A percentile compares a stretch with the other conserved stretches of the same genome.
These are phyloP conservation scores for Elachura formosa DNA, from an alignment of 2,113 vertebrate genomes.

Conservation along the genomic window DNA sequence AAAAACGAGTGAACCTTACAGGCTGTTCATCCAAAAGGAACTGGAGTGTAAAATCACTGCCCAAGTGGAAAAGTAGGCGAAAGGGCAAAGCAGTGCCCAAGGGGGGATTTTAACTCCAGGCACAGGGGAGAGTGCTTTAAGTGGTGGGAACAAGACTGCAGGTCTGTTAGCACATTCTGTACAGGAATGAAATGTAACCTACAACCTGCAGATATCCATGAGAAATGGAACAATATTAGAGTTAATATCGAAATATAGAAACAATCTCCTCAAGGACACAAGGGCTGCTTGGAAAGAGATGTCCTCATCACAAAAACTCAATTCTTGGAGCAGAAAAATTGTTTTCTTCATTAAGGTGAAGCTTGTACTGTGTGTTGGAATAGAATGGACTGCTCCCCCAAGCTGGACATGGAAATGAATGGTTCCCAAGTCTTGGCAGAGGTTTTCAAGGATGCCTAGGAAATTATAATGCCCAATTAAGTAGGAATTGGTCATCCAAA, in stretches of 20 bases:
- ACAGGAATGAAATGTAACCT: neutral
- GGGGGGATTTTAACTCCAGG: neutral
- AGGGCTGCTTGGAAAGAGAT: neutral
- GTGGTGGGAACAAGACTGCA: neutral
- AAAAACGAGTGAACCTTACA: neutral
- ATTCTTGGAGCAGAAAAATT: neutral
- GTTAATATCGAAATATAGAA: neutral
- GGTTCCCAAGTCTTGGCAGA: neutral
- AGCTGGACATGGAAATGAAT: neutral
- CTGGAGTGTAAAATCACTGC: conserved; percentile 23
- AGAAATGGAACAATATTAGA: neutral
- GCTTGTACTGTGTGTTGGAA: neutral
- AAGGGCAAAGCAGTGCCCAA: neutral
- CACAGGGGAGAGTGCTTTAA: neutral
- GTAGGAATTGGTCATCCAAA: neutral
- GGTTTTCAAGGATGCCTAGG: neutral
- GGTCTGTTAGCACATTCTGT: neutral
- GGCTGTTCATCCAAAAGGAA: neutral
- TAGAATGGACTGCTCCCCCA: neutral
- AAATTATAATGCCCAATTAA: neutral
- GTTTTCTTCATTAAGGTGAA: neutral
- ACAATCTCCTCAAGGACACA: neutral
- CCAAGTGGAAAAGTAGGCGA: neutral
- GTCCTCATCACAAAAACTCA: neutral
- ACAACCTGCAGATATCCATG: neutral